Base-by-base conservation (phyloP, 1,140 invertebrate species). In the Drusus annulatus region DNA sequence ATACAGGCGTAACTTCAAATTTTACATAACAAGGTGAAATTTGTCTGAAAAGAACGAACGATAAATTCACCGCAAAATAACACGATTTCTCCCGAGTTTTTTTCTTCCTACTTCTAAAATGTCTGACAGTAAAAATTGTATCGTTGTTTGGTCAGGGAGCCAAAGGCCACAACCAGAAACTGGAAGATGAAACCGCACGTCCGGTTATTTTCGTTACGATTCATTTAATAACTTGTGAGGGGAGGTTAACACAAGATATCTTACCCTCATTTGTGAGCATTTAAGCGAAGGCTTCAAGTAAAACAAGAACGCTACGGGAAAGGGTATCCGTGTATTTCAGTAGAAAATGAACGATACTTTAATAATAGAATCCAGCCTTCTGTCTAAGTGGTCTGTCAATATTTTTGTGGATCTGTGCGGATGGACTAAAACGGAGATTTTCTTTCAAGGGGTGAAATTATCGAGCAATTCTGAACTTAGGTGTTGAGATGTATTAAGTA, bases 121-220 rank as follows among this genome's bases (percentile, higher is more conserved):
- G 31, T 36, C 31, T 36, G 31, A 36, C 31, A 36, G 8, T 36
- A 2, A 36, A 7, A 36, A 36, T 36, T 36, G 4, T 36, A 36
- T 36, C 8, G 31, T 36, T 7, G 31, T 36, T 36, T 7, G 31
- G 31, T 36, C 31, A 36, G 31, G 31, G 31, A 13, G 7, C 31
- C 8, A 4, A 3, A 45, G 36, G 13, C 36, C 36, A 45, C 36
- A 45, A 45, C 5, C 2, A 60, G 6, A 56, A 25, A 25, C 23
- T 62, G 65, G 5, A 65, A 65, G 58, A 77, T 21, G 36, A 68
- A 68, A 77, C 60, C 60, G 76, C 58, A 77, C 76, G 54, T 77
- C 76, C 65, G 63, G 76, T 71, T 69, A 78, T 78, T 65, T 78
- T 58, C 76, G 76, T 78, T 78, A 78, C 52, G 76, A 71, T 78